These are phyloP conservation scores for Dichetophora obliterata DNA, from an alignment of 2,888 invertebrate genomes.

Conservation along the genomic window DNA sequence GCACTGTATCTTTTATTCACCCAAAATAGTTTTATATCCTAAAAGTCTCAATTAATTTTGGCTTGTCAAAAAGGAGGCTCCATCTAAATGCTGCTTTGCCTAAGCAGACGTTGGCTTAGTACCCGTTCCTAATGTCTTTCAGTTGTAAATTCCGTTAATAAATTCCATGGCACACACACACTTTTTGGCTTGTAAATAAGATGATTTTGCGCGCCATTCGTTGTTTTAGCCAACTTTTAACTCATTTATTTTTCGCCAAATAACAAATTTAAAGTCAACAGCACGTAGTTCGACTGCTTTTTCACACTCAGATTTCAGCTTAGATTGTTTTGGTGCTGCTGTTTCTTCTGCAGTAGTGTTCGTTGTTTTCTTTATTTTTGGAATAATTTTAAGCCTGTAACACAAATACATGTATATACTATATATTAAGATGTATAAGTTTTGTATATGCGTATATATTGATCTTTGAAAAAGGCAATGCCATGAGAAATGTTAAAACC, in stretches of 20 bases:
- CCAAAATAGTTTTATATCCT: neutral
- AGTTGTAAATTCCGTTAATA: slow-evolving; percentile 19
- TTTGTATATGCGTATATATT: neutral
- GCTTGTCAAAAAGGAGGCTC: neutral
- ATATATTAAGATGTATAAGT: neutral
- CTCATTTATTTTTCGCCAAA: slow-evolving; percentile 40
- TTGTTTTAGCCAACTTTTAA: slow-evolving; percentile 3
- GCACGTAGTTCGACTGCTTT: slow-evolving; percentile 40
- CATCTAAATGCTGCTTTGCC: neutral
- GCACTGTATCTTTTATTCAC: no score
- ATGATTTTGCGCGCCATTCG: neutral
- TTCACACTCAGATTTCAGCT: slow-evolving; percentile 39
- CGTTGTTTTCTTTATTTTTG: neutral
- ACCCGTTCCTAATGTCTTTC: neutral
- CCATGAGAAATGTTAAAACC: slow-evolving; percentile 42
- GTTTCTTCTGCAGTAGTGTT: neutral
- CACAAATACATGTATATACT: neutral
- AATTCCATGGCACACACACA: slow-evolving; percentile 22
- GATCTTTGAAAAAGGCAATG: neutral
- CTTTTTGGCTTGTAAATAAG: slow-evolving; percentile 5
- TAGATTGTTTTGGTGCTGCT: slow-evolving; percentile 16
- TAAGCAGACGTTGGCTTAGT: neutral
- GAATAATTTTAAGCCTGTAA: neutral
- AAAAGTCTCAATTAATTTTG: neutral
- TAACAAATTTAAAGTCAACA: slow-evolving; percentile 45